phyloP scores from a whole-genome alignment of 2,888 invertebrate genomes.

The Sipunculus nudus region DNA sequence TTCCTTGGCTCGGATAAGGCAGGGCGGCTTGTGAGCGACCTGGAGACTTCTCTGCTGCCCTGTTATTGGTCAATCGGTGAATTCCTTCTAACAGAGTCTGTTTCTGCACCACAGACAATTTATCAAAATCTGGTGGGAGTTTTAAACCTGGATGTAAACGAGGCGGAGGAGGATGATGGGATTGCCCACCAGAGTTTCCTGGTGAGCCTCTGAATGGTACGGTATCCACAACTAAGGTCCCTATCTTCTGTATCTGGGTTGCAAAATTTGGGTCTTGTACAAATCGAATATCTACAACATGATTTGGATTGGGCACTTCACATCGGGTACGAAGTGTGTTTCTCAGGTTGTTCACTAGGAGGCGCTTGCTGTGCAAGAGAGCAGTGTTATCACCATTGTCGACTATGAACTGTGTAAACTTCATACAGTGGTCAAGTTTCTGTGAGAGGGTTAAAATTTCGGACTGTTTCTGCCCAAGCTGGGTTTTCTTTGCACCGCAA shows the following conservation, averaged over 20 bases:
- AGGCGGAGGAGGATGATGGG: too few relatives aligned
- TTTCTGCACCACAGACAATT: too few relatives aligned
- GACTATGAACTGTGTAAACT: slow-evolving; percentile 82
- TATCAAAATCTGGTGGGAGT: too few relatives aligned
- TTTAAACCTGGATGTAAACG: too few relatives aligned
- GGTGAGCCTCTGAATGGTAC: too few relatives aligned
- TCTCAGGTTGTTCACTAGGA: slow-evolving; percentile 52
- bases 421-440: slow-evolving; percentile 88
- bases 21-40: too few relatives aligned
- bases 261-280: slow-evolving; percentile 32
- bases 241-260: slow-evolving; percentile 41
- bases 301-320: slow-evolving; percentile 62
- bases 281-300: slow-evolving; percentile 56
- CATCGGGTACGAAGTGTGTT: slow-evolving; percentile 49
- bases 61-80: too few relatives aligned
- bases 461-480: slow-evolving; percentile 83
- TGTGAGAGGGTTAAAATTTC: slow-evolving; percentile 83
- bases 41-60: too few relatives aligned
- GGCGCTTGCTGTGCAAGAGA: slow-evolving; percentile 54
- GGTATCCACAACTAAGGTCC: slow-evolving; percentile 48
- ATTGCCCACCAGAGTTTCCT: too few relatives aligned
- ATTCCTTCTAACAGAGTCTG: too few relatives aligned
- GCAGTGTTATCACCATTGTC: slow-evolving; percentile 61
- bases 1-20: too few relatives aligned
- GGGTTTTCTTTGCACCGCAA: slow-evolving; percentile 80